A percentile compares a stretch with the other conserved stretches of the same genome.
These are phyloP conservation scores for Leucophenga maculata DNA, from an alignment of 2,888 invertebrate genomes.

Conservation along the genomic window DNA sequence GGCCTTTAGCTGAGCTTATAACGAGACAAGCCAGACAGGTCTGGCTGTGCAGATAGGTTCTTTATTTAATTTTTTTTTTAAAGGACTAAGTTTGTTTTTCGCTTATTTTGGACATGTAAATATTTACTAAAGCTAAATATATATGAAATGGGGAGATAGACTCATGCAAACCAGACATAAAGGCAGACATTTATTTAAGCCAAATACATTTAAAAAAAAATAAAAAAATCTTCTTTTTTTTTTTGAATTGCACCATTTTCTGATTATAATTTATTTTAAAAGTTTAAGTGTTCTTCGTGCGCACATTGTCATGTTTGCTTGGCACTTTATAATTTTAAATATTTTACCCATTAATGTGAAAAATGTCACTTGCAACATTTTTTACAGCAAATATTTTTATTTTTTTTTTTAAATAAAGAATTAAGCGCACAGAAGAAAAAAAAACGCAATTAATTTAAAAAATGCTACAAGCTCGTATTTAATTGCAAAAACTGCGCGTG, in stretches of 20 bases:
- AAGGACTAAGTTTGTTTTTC: constrained; percentile 20
- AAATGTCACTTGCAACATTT: constrained; percentile 31
- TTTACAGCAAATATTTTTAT: neutral
- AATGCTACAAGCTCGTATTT: constrained; percentile 19
- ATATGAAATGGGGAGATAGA: neutral
- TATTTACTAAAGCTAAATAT: constrained; percentile 47
- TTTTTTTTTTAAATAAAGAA: neutral
- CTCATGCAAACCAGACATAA: constrained; percentile 20
- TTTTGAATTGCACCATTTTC: neutral
- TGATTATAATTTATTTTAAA: neutral
- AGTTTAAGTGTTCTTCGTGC: neutral
- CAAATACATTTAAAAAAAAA: neutral
- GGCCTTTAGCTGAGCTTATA: constrained; percentile 24
- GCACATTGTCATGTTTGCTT: constrained; percentile 4
- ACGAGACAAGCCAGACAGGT: neutral
- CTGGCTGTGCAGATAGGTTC: constrained; percentile 48
- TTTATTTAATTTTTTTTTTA: constrained; percentile 29
- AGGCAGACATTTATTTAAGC: no score
- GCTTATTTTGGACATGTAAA: constrained; percentile 38
- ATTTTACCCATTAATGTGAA: constrained; percentile 33
- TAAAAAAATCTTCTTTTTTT: neutral
- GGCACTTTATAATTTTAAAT: constrained; percentile 15
- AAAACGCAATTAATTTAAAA: constrained; percentile 33
- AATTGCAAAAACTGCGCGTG: constrained; percentile 54
- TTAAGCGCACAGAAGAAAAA: constrained; percentile 48